phyloP scores from a whole-genome alignment of 53 echinoderm and acorn worm genomes.

The Astropecten irregularis region DNA sequence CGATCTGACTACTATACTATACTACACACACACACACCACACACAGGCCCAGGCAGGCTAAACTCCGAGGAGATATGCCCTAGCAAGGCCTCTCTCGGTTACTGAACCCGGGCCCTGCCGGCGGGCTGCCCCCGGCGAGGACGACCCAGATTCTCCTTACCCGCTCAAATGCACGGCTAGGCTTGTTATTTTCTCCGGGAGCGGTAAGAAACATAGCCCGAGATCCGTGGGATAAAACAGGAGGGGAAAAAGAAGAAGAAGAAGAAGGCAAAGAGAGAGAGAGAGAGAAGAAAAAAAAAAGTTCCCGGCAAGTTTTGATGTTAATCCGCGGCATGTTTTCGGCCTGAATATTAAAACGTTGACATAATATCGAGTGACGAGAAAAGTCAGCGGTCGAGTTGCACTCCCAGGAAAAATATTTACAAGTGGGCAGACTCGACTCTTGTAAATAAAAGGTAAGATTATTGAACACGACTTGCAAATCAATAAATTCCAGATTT shows the following conservation, averaged over 20 bases:
- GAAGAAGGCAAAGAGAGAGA: not conserved
- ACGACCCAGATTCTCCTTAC: constrained; percentile 64
- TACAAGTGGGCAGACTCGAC: constrained; percentile 10
- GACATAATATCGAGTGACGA: constrained; percentile 57
- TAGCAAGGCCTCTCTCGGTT: constrained; percentile 62
- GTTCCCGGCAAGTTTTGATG: constrained; percentile 58
- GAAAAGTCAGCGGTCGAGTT: constrained; percentile 55
- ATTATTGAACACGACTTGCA: too few species aligned
- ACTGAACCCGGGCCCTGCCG: constrained; percentile 67
- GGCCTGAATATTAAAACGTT: constrained; percentile 58
- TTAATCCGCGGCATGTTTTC: constrained; percentile 61
- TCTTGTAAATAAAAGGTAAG: too few species aligned
- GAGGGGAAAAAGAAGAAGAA: not conserved
- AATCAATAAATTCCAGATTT: too few species aligned
- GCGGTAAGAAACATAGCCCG: constrained; percentile 57
- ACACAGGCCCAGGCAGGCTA: not conserved
- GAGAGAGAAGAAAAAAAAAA: constrained; percentile 17
- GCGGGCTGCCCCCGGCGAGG: constrained; percentile 36
- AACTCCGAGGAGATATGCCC: constrained; percentile 57
- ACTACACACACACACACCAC: not conserved
- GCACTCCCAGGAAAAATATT: constrained; percentile 45
- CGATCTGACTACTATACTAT: constrained; percentile 9
- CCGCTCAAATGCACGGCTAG: constrained; percentile 57
- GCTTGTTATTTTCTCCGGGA: constrained; percentile 41
- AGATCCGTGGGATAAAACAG: constrained; percentile 59